A percentile compares a stretch with the other conserved stretches of the same genome.
Conservation (phyloP, 2,888 invertebrate species). For the Notodonta dromedarius region DNA sequence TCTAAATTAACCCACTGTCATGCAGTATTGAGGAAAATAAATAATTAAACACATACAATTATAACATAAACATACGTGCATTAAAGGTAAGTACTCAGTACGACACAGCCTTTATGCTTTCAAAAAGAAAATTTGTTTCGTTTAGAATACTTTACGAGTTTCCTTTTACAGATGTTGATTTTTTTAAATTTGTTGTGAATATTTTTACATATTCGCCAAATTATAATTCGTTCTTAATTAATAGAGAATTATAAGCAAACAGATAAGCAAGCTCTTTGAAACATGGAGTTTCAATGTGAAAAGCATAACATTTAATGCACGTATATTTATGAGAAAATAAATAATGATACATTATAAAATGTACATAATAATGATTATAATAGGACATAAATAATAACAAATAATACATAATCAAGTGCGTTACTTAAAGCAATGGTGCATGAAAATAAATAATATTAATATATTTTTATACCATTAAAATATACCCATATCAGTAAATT, state of each 20-base stretch:
- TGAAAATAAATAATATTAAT: not conserved
- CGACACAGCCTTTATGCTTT: not conserved
- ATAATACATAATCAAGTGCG: not conserved
- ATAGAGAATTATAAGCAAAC: too few relatives aligned
- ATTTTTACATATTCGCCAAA: too few relatives aligned
- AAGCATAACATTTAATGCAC: not conserved
- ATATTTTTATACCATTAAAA: too few relatives aligned
- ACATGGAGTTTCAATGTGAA: too few relatives aligned
- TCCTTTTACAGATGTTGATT: too few relatives aligned
- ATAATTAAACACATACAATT: conserved; percentile 12
- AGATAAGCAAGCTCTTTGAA: too few relatives aligned
- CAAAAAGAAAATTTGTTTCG: too few relatives aligned
- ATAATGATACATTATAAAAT: not conserved
- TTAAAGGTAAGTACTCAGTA: not conserved
- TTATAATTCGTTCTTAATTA: too few relatives aligned
- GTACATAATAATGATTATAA: not conserved
- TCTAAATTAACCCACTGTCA: conserved; percentile 49
- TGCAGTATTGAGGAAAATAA: conserved; percentile 35
- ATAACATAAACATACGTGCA: not conserved
- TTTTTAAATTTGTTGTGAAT: too few relatives aligned
- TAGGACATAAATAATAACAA: not conserved
- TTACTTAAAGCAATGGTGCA: not conserved
- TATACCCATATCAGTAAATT: not conserved
- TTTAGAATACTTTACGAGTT: too few relatives aligned
- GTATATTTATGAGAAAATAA: not conserved